Evolutionary conservation across 2,888 invertebrate species (phyloP).

Genomic region (Drosophila falleni): DNA sequence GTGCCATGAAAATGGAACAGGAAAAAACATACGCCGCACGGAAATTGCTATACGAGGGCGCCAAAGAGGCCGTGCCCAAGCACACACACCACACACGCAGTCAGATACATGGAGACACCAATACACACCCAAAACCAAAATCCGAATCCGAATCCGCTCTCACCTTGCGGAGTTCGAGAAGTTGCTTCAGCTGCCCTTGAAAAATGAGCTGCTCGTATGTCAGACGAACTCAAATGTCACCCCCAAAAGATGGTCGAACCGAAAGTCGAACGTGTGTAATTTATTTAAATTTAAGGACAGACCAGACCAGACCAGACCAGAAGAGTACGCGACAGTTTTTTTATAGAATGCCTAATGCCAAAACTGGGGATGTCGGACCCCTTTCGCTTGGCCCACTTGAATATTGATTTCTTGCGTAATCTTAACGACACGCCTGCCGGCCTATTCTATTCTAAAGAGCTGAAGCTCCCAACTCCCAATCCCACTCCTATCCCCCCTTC

Average conservation of each 20-base stretch:
- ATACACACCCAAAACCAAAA: constrained; percentile 31
- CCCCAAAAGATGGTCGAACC: constrained; percentile 59
- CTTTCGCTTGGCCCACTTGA: constrained; percentile 70
- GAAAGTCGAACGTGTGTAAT: constrained; percentile 80
- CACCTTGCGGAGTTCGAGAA: constrained; percentile 61
- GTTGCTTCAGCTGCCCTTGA: constrained; percentile 71
- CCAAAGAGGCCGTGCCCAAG: constrained; percentile 47
- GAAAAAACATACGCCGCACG: constrained; percentile 74
- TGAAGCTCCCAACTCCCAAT: constrained; percentile 4
- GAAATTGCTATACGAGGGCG: constrained; percentile 74
- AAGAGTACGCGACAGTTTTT: constrained; percentile 44
- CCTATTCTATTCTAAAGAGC: constrained; percentile 1
- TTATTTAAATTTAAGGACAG: constrained; percentile 73
- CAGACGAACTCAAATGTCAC: constrained; percentile 66
- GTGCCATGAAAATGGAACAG: constrained; percentile 66
- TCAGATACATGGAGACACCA: constrained; percentile 20
- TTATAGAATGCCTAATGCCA: constrained; percentile 14
- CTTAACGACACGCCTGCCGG: constrained; percentile 62
- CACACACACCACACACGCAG: constrained; percentile 33
- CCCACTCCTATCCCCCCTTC: neutral
- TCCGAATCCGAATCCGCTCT: constrained; percentile 49
- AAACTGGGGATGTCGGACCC: constrained; percentile 43
- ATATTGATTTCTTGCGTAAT: constrained; percentile 80
- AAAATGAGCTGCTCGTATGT: constrained; percentile 78
- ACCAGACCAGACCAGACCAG: constrained; percentile 2